phyloP scores from a whole-genome alignment of 2,797 vertebrate species.

The Pipistrellus pipistrellus region DNA sequence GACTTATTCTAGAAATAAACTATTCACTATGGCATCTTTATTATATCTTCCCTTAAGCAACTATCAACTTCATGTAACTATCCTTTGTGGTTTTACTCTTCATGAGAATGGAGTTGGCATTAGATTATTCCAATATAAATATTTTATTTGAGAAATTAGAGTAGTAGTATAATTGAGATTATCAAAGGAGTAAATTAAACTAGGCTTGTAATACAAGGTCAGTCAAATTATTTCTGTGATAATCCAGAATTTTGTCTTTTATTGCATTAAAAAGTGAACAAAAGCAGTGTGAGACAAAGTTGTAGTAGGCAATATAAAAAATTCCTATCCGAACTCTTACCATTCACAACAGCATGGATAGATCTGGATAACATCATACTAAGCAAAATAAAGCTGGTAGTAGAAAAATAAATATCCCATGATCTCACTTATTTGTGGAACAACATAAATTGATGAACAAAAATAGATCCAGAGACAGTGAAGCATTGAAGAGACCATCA shows the following conservation, averaged over 20 bases:
- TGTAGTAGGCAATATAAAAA: not conserved
- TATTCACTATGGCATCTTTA: not conserved
- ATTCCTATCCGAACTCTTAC: no score
- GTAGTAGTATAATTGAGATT: slow-evolving; percentile 38
- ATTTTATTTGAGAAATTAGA: slow-evolving; percentile 65
- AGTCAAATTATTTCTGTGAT: slow-evolving; percentile 29
- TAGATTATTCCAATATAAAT: slow-evolving; percentile 57
- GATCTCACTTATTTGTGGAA: no score
- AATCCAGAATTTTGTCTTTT: not conserved
- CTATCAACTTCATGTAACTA: slow-evolving; percentile 49
- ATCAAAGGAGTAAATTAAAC: slow-evolving; percentile 28
- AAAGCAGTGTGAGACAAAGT: slow-evolving; percentile 21
- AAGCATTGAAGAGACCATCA: no score
- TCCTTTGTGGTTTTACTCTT: not conserved
- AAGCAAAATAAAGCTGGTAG: no score
- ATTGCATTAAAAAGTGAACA: slow-evolving; percentile 58
- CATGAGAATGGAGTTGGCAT: not conserved
- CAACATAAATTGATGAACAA: no score
- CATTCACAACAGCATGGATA: no score
- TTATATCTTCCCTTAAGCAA: slow-evolving; percentile 43
- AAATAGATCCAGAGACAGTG: no score
- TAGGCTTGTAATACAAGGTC: slow-evolving; percentile 12
- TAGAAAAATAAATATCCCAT: no score
- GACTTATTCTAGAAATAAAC: slow-evolving; percentile 59
- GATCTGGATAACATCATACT: no score